Evolutionary conservation across 2,797 vertebrate genomes (phyloP).

Genomic region (Sciurus vulgaris): DNA sequence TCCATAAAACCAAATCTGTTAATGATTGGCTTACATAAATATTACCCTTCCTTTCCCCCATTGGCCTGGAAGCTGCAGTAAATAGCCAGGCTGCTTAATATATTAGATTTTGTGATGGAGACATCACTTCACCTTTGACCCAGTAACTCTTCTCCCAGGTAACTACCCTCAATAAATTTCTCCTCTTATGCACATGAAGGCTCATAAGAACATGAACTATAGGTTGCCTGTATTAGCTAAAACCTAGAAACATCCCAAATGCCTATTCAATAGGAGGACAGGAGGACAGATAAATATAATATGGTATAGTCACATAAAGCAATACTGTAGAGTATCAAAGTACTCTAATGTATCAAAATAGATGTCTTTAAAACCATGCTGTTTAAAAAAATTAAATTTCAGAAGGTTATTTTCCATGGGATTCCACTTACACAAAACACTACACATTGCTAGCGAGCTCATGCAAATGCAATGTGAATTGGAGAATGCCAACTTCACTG

Average conservation of each 20-base stretch:
- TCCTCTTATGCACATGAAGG: background rate
- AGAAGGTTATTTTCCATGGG: background rate
- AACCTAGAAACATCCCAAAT: slow-evolving; percentile 7
- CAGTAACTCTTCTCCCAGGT: background rate
- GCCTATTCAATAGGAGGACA: background rate
- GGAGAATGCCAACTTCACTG: background rate
- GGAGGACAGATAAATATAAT: background rate
- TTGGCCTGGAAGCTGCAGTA: background rate
- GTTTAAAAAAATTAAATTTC: background rate
- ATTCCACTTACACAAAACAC: slow-evolving; percentile 1
- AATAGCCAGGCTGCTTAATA: background rate
- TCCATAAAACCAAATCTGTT: background rate
- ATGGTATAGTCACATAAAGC: background rate
- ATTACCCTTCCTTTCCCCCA: background rate
- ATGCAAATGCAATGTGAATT: background rate
- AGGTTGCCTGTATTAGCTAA: background rate
- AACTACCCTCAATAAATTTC: background rate
- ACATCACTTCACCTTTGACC: slow-evolving; percentile 12
- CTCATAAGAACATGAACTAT: background rate
- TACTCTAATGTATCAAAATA: slow-evolving; percentile 1
- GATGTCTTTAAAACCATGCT: background rate
- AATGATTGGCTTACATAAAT: background rate
- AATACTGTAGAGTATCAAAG: background rate
- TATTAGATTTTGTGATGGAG: background rate
- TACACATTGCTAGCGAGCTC: background rate